phyloP scores from a whole-genome alignment of 1,140 invertebrate species.

The Panagrolaimus sp. region DNA sequence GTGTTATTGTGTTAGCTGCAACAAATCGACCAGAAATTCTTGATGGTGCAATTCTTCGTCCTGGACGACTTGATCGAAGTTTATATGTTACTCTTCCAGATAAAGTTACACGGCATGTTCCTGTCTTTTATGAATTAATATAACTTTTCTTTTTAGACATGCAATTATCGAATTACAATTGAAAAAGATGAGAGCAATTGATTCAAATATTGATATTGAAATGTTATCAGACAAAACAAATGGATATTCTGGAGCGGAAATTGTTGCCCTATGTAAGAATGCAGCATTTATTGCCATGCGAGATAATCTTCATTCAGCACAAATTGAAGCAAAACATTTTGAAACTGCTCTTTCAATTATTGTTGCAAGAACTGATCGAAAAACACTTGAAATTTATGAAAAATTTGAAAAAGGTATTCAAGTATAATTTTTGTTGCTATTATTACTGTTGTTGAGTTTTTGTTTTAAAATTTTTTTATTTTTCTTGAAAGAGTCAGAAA shows the following conservation, averaged over 20 bases:
- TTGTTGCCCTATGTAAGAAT: conserved; percentile 76
- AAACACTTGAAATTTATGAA: not conserved
- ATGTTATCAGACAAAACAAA: conserved; percentile 67
- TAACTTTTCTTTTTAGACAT: conserved; percentile 61
- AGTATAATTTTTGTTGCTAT: no score
- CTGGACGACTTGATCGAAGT: conserved; percentile 77
- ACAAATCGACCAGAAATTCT: conserved; percentile 89
- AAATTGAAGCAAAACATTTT: conserved; percentile 67
- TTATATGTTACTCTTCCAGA: conserved; percentile 82
- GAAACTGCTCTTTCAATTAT: conserved; percentile 66
- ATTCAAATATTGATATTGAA: conserved; percentile 65
- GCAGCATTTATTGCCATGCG: conserved; percentile 74
- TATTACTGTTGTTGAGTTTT: no score
- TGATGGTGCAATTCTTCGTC: conserved; percentile 78
- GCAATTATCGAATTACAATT: conserved; percentile 69
- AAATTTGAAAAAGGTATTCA: not conserved
- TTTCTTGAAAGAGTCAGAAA: no score
- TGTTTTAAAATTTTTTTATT: no score
- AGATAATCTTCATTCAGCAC: conserved; percentile 65
- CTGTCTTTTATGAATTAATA: no score
- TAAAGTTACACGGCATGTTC: conserved; percentile 62
- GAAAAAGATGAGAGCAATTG: conserved; percentile 64
- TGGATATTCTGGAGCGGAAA: conserved; percentile 80
- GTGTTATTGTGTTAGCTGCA: conserved; percentile 86
- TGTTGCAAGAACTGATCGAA: conserved; percentile 68